Evolutionary conservation across 2,888 invertebrate genomes (phyloP), one percentile per base, ranked within the genome.

Genomic region (Drosophila gaucha): DNA sequence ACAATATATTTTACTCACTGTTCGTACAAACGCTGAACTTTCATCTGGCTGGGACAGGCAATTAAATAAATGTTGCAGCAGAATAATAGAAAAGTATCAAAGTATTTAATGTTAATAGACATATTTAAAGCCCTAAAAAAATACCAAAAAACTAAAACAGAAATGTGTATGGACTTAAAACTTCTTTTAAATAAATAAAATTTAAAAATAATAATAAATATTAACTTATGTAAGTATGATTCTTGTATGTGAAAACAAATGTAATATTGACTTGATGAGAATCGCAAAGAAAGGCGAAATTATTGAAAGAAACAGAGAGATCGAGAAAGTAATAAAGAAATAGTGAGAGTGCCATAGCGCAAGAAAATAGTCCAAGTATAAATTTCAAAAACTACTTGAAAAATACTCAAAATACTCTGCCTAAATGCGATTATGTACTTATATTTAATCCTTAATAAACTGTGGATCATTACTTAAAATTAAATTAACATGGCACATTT

Each of bases 1-100:
- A 35, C 28, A 55, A 47, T 55, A 31, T 28, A 55, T 47, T 49
- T 26, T 38, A 31, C 46, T 30, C 46, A 20, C 28, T n/a, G 35
- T 9, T 36, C 14, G 35, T 24, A 44, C 28, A 28, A 14, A 2
- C 46, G 18, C 22, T 44, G 26, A 33, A 26, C 16, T 33, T 16
- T 31, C 39, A 14, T 14, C 28, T 46, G 30, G 20, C 9, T 31
- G 31, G 10, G 46, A 46, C 46, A 46, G 16, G 22, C 31, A 33
- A 38, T 50, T 50, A 28, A 36, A 36, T 50, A 28, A 50, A 50
- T 50, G 36, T 20, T 50, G 6, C 18, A 9, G 18, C 6, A 20
- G 26, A 55, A 54, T n/a, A 24, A 44, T 16, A 9, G 14, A 5
- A n/a, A 31, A n/a, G 5, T 14, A 24, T 14, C 41, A 3, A n/a